These are phyloP conservation scores for Cossypha dichroa DNA, from an alignment of 2,797 vertebrate species.

Conservation along the genomic window DNA sequence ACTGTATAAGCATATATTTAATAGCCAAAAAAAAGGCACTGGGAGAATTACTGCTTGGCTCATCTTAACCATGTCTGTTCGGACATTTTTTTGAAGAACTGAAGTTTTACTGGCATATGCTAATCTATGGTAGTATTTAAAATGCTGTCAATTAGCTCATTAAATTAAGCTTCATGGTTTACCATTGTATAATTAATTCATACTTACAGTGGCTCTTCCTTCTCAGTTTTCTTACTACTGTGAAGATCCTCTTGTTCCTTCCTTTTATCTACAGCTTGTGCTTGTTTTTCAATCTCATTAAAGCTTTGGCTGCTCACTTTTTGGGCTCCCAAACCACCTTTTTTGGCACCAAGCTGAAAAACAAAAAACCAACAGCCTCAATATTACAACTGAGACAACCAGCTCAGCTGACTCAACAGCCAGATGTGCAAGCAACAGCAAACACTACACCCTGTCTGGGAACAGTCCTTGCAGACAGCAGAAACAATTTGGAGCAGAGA, in stretches of 20 bases:
- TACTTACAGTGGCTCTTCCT: conserved; percentile 85
- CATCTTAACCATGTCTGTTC: neutral
- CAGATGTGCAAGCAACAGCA: neutral
- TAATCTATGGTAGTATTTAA: neutral
- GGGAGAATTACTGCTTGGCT: neutral
- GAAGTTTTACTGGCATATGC: neutral
- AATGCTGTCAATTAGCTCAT: neutral
- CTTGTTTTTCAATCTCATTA: conserved; percentile 89
- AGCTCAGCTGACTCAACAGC: neutral
- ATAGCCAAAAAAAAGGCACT: neutral
- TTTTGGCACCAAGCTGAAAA: conserved; percentile 87
- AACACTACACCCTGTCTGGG: neutral
- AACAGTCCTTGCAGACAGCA: neutral
- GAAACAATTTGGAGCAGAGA: neutral
- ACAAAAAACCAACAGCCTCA: neutral
- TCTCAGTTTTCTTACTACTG: conserved; percentile 49
- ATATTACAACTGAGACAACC: neutral
- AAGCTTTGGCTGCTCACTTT: conserved; percentile 90
- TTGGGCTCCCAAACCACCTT: conserved; percentile 91
- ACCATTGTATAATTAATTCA: neutral
- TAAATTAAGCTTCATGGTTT: neutral
- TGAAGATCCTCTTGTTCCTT: conserved; percentile 77
- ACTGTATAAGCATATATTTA: neutral
- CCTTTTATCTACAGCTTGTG: conserved; percentile 88
- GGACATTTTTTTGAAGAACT: neutral